These are phyloP conservation scores for Amphiura filiformis DNA, from an alignment of 35 echinoderm and acorn worm species.

Conservation along the genomic window DNA sequence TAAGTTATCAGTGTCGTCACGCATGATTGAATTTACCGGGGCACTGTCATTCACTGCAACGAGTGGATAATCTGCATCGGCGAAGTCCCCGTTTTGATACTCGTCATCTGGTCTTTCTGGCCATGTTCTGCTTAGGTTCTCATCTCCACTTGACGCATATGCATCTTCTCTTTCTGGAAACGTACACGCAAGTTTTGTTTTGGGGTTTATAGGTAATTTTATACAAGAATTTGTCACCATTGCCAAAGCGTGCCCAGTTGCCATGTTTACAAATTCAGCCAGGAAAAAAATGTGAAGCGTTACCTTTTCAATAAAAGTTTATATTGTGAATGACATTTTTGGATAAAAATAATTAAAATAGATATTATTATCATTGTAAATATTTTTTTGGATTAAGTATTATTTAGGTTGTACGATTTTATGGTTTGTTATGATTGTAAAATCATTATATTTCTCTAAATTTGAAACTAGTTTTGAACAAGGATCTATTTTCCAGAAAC, in stretches of 20 bases:
- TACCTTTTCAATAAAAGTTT: not conserved
- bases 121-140: not conserved
- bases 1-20: constrained; percentile 18
- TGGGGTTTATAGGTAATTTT: constrained; percentile 75
- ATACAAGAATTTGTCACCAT: constrained; percentile 89
- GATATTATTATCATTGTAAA: not conserved
- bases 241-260: constrained; percentile 81
- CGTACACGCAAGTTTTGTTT: constrained; percentile 67
- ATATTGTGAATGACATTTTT: not conserved
- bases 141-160: constrained; percentile 8
- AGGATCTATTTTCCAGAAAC: constrained; percentile 14
- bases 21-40: not conserved
- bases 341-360: not conserved
- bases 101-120: not conserved
- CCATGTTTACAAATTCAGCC: constrained; percentile 65
- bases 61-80: not conserved
- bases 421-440: not conserved
- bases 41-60: not conserved
- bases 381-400: not conserved
- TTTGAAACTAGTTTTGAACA: not conserved
- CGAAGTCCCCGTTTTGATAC: constrained; percentile 13
- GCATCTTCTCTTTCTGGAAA: constrained; percentile 66
- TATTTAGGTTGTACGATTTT: not conserved
- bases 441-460: not conserved
- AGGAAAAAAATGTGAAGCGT: constrained; percentile 3